These are phyloP conservation scores for Allolobophora icterica DNA, from an alignment of 2,888 invertebrate genomes.

Conservation along the genomic window DNA sequence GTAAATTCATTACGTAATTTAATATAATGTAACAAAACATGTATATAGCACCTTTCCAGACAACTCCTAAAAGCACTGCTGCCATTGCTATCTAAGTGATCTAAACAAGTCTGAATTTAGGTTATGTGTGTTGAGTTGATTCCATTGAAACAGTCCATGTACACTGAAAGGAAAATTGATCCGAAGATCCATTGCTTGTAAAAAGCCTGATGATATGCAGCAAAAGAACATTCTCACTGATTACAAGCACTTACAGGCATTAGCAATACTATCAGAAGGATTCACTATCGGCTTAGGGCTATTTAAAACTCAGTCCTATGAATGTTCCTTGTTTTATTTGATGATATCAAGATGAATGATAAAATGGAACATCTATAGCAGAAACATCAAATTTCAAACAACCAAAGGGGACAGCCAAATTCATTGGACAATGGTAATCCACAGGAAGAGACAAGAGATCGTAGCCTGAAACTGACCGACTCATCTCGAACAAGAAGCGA, in stretches of 20 bases:
- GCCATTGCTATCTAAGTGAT: no score
- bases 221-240: not conserved
- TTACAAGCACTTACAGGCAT: not conserved
- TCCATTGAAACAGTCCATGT: no score
- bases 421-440: no score
- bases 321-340: not conserved
- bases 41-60: no score
- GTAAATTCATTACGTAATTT: no score
- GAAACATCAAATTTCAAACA: not conserved
- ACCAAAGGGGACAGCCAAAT: not conserved
- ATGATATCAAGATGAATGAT: constrained; percentile 80
- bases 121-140: no score
- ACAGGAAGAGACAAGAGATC: not conserved
- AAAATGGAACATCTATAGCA: constrained; percentile 70
- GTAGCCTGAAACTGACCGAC: constrained; percentile 74
- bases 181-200: no score
- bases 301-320: not conserved
- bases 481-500: constrained; percentile 92
- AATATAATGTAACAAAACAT: no score
- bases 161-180: no score
- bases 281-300: not conserved
- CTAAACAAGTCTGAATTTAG: no score
- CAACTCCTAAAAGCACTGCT: no score
- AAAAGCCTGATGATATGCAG: no score
- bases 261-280: not conserved